Evolutionary conservation across 1,140 invertebrate species (phyloP), one percentile per base, ranked within the genome.

Genomic region (Gonatopus flavifemur): DNA sequence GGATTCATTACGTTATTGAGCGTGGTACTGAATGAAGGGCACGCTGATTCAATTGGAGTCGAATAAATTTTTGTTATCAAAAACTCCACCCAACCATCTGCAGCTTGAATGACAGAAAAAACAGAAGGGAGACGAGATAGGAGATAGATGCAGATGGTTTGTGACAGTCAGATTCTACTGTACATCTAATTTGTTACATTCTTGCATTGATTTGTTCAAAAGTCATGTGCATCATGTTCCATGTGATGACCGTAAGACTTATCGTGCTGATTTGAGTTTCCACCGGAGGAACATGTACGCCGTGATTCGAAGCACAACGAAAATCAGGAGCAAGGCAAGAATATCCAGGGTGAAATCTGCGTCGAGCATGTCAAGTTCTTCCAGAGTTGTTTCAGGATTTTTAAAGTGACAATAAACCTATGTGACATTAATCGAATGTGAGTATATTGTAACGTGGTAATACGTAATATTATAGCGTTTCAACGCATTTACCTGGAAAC

Each of bases 231-330:
- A n/a, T n/a, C n/a, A n/a, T n/a, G n/a, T n/a, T n/a, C n/a, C n/a
- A n/a, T n/a, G n/a, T n/a, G n/a, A n/a, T n/a, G n/a, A n/a, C n/a
- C 5, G 1, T 24, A 16, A 5, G 13, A 9, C 55, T 81, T 88
- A 90, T 80, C 86, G 84, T 37, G 83, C 84, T 50, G 86, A 84
- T 57, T 86, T 84, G 6, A 90, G 80, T 70, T 95, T 94, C 90
- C 92, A 94, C 48, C 90, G 83, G 4, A 98, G 82, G 69, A 96
- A 95, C n/a, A 95, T 78, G 76, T 92, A 98, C 18, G 93, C 93
- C 6, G 89, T 82, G 25, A 96, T 79, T 74, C 94, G 84, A 8
- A 96, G 81, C 7, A 95, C 81, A 30, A 96, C 75, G 72, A 98
- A 96, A 58, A 96, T 95, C 24, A 89, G 82, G 49, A 93, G 81